These are phyloP conservation scores for Shinisaurus crocodilurus DNA, from an alignment of 2,113 vertebrate genomes.

Conservation along the genomic window DNA sequence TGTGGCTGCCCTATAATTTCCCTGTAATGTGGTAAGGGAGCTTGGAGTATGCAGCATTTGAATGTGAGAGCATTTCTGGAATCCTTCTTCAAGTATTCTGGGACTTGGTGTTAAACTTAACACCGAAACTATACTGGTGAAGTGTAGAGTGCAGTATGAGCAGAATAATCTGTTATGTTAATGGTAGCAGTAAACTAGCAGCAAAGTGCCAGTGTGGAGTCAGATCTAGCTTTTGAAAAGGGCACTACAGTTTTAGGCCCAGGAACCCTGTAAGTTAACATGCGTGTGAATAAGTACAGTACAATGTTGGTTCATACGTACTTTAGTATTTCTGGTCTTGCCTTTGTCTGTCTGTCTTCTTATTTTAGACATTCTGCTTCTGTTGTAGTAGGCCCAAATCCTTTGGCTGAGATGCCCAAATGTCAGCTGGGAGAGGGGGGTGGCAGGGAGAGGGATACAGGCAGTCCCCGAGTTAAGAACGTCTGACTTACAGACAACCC, in stretches of 20 bases:
- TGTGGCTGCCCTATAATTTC: neutral
- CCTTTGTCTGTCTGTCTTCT: neutral
- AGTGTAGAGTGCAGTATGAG: neutral
- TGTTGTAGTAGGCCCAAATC: neutral
- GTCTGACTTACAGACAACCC: too few relatives aligned
- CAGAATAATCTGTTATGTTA: neutral
- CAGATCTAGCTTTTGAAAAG: neutral
- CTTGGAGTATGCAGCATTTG: neutral
- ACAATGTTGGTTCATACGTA: neutral
- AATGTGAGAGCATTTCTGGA: neutral
- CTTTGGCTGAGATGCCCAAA: neutral
- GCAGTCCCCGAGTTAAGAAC: too few relatives aligned
- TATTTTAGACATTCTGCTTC: neutral
- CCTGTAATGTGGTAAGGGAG: neutral
- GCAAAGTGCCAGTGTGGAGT: neutral
- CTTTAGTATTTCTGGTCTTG: neutral
- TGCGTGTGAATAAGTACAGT: neutral
- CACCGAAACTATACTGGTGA: neutral
- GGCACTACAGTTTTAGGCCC: neutral
- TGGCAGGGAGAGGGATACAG: neutral
- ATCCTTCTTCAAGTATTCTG: neutral
- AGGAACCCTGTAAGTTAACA: neutral
- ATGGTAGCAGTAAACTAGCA: neutral
- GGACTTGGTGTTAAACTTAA: neutral
- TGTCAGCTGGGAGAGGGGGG: neutral